These are phyloP conservation scores for Hermaeophaga mercurialis DNA, from an alignment of 2,888 invertebrate species.

Conservation along the genomic window DNA sequence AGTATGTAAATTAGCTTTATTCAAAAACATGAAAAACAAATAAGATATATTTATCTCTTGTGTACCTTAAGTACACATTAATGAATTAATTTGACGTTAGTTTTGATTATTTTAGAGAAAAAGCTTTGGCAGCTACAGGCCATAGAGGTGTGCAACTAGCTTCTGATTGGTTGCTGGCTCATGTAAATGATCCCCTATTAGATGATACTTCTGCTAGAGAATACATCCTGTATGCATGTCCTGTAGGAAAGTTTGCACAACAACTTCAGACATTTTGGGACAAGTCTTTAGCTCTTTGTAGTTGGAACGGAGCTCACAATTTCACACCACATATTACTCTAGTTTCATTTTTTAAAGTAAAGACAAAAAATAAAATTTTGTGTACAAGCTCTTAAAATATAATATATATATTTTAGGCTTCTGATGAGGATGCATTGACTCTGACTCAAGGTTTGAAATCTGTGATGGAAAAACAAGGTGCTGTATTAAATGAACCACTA, in stretches of 20 bases:
- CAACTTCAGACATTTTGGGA: conserved; percentile 79
- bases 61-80: no score
- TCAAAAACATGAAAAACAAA: no score
- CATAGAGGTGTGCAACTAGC: conserved; percentile 86
- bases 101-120: conserved; percentile 71
- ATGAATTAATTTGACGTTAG: no score
- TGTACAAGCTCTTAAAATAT: neutral
- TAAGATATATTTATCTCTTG: no score
- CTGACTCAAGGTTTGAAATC: conserved; percentile 73
- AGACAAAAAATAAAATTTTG: neutral
- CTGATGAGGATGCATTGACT: conserved; percentile 74
- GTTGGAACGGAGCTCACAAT: conserved; percentile 91
- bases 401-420: conserved; percentile 64
- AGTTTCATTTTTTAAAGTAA: conserved; percentile 86
- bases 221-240: conserved; percentile 87
- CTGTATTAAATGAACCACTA: conserved; percentile 68
- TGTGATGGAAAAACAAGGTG: conserved; percentile 73
- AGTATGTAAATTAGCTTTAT: neutral
- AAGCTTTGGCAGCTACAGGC: conserved; percentile 88
- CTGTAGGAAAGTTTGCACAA: conserved; percentile 74
- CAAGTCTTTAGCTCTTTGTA: conserved; percentile 72
- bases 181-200: conserved; percentile 82
- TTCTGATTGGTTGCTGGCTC: conserved; percentile 88
- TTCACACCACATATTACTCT: conserved; percentile 89
- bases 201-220: conserved; percentile 80